These are phyloP conservation scores for Amaurobius ferox DNA, from an alignment of 2,888 invertebrate genomes.

Conservation along the genomic window DNA sequence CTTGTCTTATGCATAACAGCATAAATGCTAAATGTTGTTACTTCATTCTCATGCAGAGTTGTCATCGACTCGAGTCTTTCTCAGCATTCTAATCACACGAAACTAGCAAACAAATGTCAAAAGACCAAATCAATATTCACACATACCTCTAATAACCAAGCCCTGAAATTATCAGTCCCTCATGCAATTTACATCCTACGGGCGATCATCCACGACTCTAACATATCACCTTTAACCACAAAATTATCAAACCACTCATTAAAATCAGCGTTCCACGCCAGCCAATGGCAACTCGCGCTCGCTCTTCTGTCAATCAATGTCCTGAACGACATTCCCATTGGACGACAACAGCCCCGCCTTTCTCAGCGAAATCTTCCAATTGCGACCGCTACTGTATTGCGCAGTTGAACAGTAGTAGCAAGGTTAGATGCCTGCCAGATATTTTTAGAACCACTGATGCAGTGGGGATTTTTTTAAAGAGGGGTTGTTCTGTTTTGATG, in stretches of 20 bases:
- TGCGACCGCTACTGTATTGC: conserved; percentile 69
- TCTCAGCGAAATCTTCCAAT: conserved; percentile 54
- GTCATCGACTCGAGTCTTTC: no score
- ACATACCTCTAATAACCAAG: conserved; percentile 57
- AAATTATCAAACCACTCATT: conserved; percentile 57
- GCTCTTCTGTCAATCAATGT: conserved; percentile 47
- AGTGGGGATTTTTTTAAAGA: background rate
- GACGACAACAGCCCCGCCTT: conserved; percentile 37
- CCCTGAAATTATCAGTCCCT: conserved; percentile 9
- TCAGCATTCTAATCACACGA: no score
- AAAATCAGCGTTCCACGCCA: conserved; percentile 34
- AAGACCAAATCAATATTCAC: conserved; percentile 39
- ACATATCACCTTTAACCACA: conserved; percentile 38
- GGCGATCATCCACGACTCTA: conserved; percentile 43
- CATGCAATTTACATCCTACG: conserved; percentile 49
- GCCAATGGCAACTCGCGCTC: conserved; percentile 44
- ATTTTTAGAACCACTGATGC: conserved; percentile 51
- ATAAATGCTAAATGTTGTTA: no score
- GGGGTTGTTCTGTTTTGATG: background rate
- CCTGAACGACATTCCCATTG: conserved; percentile 17
- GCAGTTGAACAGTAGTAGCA: conserved; percentile 65
- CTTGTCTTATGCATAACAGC: no score
- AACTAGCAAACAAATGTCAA: background rate
- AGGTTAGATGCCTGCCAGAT: conserved; percentile 62
- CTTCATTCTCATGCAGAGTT: no score